Evolutionary conservation across 2,113 vertebrate species (phyloP), one percentile per base, ranked within the genome.

Genomic region (Syrrhaptes paradoxus): DNA sequence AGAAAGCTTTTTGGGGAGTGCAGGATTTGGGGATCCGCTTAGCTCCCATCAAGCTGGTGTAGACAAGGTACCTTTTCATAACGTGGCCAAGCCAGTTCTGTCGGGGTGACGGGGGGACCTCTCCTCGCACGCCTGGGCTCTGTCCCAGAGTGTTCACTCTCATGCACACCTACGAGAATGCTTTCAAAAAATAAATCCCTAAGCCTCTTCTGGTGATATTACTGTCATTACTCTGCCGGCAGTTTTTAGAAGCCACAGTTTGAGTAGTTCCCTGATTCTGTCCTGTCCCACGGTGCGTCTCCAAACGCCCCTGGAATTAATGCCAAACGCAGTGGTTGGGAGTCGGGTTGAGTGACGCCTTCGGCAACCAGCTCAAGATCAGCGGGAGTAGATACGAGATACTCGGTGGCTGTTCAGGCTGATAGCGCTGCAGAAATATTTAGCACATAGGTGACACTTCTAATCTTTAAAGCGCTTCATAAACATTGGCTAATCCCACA

Each of bases 361-460:
- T 74, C 1, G 52, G 93, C 91, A 89, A 51, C 79, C 86, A 49
- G 93, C 95, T 93, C 59, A 0, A 90, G 95, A 87, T 91, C 73
- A 51, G 90, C 87, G 43, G 87, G 43, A 89, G 91, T 4, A 89
- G 96, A 87, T 93, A 93, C 51, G 29, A 89, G 93, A 48, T 82
- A 61, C 87, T 78, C 6, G 13, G 61, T 58, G 73, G 95, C 95
- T 79, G 45, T 55, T 93, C 9, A 12, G 13, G 90, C 95, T 82
- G 95, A 87, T 93, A 94, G 93, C 46, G 90, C 89, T 61, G 32
- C 87, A 26, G 89, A 85, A 89, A 67, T 94, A 95, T 95, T 94
- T 93, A 95, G 96, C 95, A 75, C 93, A 51, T 81, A 93, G 93
- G 96, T 93, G 96, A 93, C 93, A 85, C 77, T 89, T 89, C 71